These are phyloP conservation scores for Ostrea denselamellosa DNA, from an alignment of 1,140 invertebrate genomes.

Conservation along the genomic window DNA sequence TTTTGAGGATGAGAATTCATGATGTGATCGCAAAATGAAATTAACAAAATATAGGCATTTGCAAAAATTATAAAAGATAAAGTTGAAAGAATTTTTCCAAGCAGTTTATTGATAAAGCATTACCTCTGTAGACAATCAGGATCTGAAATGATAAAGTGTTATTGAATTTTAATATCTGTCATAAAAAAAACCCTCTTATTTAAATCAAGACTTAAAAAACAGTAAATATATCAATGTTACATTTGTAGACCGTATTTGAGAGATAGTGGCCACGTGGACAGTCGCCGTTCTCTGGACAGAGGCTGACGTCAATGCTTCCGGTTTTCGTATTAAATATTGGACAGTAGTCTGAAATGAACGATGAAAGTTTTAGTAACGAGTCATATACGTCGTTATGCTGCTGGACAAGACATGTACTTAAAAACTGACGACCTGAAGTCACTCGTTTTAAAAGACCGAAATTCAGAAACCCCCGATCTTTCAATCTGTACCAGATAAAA, in stretches of 20 bases:
- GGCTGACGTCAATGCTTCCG: not conserved
- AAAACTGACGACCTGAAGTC: no score
- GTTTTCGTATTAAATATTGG: not conserved
- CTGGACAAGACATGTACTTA: no score
- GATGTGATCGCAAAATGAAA: no score
- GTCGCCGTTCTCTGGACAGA: constrained; percentile 2
- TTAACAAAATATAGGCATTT: no score
- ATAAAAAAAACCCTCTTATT: not conserved
- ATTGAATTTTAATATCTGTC: not conserved
- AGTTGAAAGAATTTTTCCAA: not conserved
- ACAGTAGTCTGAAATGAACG: not conserved
- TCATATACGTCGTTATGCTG: no score
- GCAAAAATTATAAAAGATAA: no score
- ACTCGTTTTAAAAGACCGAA: no score
- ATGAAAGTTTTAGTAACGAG: no score
- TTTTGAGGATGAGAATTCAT: no score
- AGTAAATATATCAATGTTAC: not conserved
- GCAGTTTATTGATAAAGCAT: not conserved
- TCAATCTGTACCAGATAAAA: no score
- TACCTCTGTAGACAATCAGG: constrained; percentile 1
- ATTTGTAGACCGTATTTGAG: constrained; percentile 16
- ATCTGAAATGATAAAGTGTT: not conserved
- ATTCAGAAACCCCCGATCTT: no score
- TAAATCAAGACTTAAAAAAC: not conserved
- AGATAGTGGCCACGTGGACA: not conserved